Base-by-base conservation (phyloP, 2,888 invertebrate species). In the Dryocosmus kuriphilus region DNA sequence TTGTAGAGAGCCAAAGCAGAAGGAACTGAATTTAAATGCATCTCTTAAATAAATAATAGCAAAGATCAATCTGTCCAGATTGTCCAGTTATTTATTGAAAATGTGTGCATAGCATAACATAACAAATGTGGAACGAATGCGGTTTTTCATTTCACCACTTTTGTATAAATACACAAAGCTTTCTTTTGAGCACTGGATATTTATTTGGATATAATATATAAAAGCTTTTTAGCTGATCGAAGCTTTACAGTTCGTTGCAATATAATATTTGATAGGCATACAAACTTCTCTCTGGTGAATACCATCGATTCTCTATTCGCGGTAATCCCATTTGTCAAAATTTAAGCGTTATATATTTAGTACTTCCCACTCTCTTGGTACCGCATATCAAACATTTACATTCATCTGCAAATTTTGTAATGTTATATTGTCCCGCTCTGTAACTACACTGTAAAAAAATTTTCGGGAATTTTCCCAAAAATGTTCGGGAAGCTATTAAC, bases 221-320 rank as follows among this genome's bases (percentile, higher is more conserved):
- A 51, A 71, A 71, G 27, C 46, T 30, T 71, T 71, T n/a, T n/a
- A 71, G 11, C 27, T 71, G 51, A 51, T 71, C 30, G 51, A n/a
- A n/a, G 19, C 71, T 30, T 32, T 71, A 19, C n/a, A 71, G 71
- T 71, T 51, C 11, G 30, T 71, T 71, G 30, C 27, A 46, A 30
- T n/a, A 51, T 71, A 51, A 71, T 30, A 51, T 51, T 51, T 51
- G 41, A 71, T 46, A 51, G 46, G 67, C 67, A 71, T 71, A 71
- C 51, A 22, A 27, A n/a, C 11, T 67, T 71, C 8, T 51, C 51
- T 71, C 71, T n/a, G 30, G n/a, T 71, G 71, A 51, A 71, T 51
- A 30, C 51, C 19, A 30, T n/a, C 71, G 41, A 51, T 71, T 51
- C 71, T 32, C 30, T 11, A 51, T 71, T n/a, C 14, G 27, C 51